phyloP scores from a whole-genome alignment of 2,888 invertebrate genomes.

The Rhingia campestris region DNA sequence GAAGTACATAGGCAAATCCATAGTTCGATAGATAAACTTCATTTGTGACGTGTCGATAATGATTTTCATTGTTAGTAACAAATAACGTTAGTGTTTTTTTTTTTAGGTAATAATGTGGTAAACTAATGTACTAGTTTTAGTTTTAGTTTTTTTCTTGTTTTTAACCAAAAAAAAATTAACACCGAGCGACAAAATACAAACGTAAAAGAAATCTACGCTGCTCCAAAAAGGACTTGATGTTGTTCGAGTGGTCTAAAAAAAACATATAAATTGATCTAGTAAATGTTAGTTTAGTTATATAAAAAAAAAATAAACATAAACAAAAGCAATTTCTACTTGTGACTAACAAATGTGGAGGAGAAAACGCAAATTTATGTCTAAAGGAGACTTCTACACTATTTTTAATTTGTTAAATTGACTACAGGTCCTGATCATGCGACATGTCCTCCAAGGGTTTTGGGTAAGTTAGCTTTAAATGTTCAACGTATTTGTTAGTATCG shows the following conservation, averaged over 20 bases:
- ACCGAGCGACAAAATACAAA: constrained; percentile 25
- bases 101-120: constrained; percentile 43
- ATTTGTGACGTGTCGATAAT: constrained; percentile 39
- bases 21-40: constrained; percentile 34
- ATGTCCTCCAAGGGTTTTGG: constrained; percentile 83
- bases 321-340: constrained; percentile 75
- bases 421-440: constrained; percentile 83
- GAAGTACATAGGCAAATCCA: constrained; percentile 33
- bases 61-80: constrained; percentile 41
- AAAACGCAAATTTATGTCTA: constrained; percentile 73
- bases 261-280: constrained; percentile 12
- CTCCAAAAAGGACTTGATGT: constrained; percentile 25
- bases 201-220: constrained; percentile 48
- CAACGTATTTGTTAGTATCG: constrained; percentile 42
- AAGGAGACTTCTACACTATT: constrained; percentile 75
- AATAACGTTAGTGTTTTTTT: constrained; percentile 28
- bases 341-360: constrained; percentile 78
- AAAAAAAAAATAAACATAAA: constrained; percentile 2
- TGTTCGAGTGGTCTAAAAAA: constrained; percentile 26
- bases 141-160: constrained; percentile 16
- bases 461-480: constrained; percentile 80
- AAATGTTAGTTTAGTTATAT: constrained; percentile 47
- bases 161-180: constrained; percentile 28
- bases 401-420: constrained; percentile 79
- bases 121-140: constrained; percentile 56